phyloP scores from a whole-genome alignment of 2,888 invertebrate genomes.

The Andrena praecox region DNA sequence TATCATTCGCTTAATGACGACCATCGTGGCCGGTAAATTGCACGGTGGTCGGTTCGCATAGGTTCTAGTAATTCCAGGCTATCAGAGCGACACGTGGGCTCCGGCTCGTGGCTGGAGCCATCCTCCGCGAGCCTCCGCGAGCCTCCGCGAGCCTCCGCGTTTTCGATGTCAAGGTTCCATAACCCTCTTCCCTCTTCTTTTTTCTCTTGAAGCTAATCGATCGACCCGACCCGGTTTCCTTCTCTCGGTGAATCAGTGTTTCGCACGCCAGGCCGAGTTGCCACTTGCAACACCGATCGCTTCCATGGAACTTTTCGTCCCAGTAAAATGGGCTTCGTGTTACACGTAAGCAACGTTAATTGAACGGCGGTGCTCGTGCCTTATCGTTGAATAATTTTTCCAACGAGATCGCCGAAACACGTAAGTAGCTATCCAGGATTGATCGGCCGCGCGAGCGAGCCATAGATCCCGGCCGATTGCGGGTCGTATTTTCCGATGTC shows the following conservation, averaged over 20 bases:
- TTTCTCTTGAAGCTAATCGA: not conserved
- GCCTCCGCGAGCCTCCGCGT: not conserved
- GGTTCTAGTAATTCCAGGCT: slow-evolving; percentile 1
- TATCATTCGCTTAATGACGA: slow-evolving; percentile 31
- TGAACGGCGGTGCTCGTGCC: not conserved
- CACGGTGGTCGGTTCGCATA: not conserved
- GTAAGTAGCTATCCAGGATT: slow-evolving; percentile 32
- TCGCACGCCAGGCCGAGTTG: too few relatives aligned
- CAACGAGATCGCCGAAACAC: slow-evolving; percentile 29
- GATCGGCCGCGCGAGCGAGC: slow-evolving; percentile 42
- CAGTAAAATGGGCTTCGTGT: not conserved
- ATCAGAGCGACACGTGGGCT: slow-evolving; percentile 2
- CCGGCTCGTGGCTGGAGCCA: not conserved
- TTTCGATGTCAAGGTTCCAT: not conserved
- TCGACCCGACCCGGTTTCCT: not conserved
- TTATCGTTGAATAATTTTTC: slow-evolving; percentile 34
- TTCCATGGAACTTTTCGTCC: not conserved
- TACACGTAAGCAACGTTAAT: slow-evolving; percentile 8
- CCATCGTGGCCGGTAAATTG: slow-evolving; percentile 32
- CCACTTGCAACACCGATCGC: not conserved
- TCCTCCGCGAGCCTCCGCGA: not conserved
- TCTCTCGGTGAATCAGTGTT: too few relatives aligned
- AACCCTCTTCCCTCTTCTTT: not conserved
- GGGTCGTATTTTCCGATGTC: slow-evolving; percentile 49
- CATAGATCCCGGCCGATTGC: slow-evolving; percentile 29